Base-by-base conservation (phyloP, 2,888 invertebrate genomes). In the Heliconius aoede region DNA sequence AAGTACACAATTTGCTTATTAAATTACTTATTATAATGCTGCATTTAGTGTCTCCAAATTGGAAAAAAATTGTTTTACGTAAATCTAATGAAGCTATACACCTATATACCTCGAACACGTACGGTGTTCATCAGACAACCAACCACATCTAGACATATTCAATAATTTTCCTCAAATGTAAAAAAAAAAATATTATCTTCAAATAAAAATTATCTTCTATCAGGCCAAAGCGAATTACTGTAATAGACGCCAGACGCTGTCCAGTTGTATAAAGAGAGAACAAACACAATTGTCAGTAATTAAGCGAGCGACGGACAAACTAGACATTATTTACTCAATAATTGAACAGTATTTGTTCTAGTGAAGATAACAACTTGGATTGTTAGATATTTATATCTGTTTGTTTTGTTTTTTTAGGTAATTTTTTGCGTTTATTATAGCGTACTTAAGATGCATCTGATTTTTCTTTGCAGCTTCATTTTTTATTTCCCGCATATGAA, bases 211-310 rank as follows among this genome's bases (percentile, higher is more conserved):
- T n/a, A 36, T 72, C 32, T 55, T 60, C 18, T 60, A 58, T 4
- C 21, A 26, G 26, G 32, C 30, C 9, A 26, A 36, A 72, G 11
- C 5, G 26, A 72, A 61, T 72, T 60, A 40, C 60, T 36, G 40
- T 72, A 72, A 72, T 72, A 40, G 61, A 72, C 72, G 36, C 36
- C 60, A 72, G 72, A 72, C 72, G 26, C 40, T 61, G 72, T 72
- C 72, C 60, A 28, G 60, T 40, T 72, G 26, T 60, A 72, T 36
- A 72, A 72, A 72, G 72, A 72, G 61, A 61, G 60, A 61, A 60
- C 60, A 69, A 69, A 69, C 73, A 65, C 65, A 74, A 74, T 74
- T 74, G 74, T 28, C n/a, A 61, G 74, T 74, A 74, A 74, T 74
- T 74, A 74, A 68, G 24, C 65, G 58, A 40, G 30, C 55, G 60